Percentiles rank a stretch among this genome's conserved stretches.
Conservation (phyloP, 2,888 invertebrate genomes). For the Auanema freiburgensis region DNA sequence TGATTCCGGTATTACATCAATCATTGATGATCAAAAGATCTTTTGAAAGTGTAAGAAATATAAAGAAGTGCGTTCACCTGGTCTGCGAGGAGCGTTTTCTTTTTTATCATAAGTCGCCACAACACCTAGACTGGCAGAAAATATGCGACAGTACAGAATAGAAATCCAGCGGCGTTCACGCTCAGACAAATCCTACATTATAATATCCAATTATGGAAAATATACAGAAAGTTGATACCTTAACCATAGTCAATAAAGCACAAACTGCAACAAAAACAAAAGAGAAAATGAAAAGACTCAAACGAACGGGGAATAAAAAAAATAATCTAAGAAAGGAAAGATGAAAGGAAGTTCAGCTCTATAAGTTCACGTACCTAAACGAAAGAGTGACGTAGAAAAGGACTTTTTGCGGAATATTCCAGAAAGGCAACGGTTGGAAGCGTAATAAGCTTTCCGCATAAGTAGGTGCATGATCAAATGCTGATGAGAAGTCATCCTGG, state of each 20-base stretch:
- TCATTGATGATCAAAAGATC: neutral
- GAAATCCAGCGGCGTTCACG: constrained; percentile 41
- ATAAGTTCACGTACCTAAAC: constrained; percentile 25
- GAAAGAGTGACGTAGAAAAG: constrained; percentile 31
- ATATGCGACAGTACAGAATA: constrained; percentile 52
- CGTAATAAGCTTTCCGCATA: constrained; percentile 28
- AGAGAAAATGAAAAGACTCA: constrained; percentile 45
- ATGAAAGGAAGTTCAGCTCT: neutral
- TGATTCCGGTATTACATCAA: neutral
- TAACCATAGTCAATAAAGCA: too few species aligned
- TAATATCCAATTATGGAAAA: constrained; percentile 5
- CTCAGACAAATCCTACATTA: constrained; percentile 25
- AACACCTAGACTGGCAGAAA: constrained; percentile 50
- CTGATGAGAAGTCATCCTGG: constrained; percentile 33
- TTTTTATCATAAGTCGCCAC: constrained; percentile 43
- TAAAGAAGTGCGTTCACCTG: constrained; percentile 24
- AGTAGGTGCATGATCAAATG: constrained; percentile 31
- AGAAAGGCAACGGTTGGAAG: constrained; percentile 19
- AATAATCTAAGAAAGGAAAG: neutral
- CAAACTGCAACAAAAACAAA: constrained; percentile 44
- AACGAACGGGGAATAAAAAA: neutral
- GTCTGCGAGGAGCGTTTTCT: constrained; percentile 42
- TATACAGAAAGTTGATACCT: neutral
- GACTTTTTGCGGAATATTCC: constrained; percentile 23
- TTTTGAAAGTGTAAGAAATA: constrained; percentile 2